A percentile compares a stretch with the other conserved stretches of the same genome.
Evolutionary conservation across 30 jellyfish, hydroid and myxozoan genomes (phyloP).

Genomic region (Aurelia coerulea): DNA sequence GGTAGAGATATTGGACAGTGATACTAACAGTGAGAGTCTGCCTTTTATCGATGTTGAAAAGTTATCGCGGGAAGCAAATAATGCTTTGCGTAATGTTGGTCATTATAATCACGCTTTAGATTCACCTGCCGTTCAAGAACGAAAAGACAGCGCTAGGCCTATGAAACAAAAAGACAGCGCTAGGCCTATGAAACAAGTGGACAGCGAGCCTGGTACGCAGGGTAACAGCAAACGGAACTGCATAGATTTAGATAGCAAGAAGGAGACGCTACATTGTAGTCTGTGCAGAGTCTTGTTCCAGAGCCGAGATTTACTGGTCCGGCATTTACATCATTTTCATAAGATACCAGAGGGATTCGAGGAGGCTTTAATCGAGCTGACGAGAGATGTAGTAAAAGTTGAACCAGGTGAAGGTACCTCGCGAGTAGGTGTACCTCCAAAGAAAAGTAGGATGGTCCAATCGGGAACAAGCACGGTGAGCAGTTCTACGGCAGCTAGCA

Average conservation of each 20-base stretch:
- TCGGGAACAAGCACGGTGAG: no score
- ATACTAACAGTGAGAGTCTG: background rate
- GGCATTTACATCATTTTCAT: slow-evolving; percentile 28
- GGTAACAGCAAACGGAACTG: background rate
- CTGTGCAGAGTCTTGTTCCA: slow-evolving; percentile 11
- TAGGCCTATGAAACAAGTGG: background rate
- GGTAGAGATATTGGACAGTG: background rate
- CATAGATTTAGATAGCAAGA: background rate
- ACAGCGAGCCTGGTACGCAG: background rate
- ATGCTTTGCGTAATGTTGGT: background rate
- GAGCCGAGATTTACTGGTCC: background rate
- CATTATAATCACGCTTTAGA: background rate
- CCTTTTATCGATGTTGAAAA: background rate
- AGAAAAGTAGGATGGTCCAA: no score
- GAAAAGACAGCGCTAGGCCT: background rate
- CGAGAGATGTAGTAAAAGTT: slow-evolving; percentile 17
- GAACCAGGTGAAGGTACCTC: background rate
- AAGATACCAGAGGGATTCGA: slow-evolving; percentile 51
- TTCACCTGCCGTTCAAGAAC: background rate
- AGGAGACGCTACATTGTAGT: background rate
- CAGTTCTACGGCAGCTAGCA: background rate
- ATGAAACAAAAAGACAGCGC: background rate
- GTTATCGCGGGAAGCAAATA: background rate
- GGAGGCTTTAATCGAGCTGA: slow-evolving; percentile 29
- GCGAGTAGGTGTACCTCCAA: background rate